Evolutionary conservation across 35 echinoderm and acorn worm species (phyloP), one percentile per base, ranked within the genome.

Genomic region (Anneissia japonica): DNA sequence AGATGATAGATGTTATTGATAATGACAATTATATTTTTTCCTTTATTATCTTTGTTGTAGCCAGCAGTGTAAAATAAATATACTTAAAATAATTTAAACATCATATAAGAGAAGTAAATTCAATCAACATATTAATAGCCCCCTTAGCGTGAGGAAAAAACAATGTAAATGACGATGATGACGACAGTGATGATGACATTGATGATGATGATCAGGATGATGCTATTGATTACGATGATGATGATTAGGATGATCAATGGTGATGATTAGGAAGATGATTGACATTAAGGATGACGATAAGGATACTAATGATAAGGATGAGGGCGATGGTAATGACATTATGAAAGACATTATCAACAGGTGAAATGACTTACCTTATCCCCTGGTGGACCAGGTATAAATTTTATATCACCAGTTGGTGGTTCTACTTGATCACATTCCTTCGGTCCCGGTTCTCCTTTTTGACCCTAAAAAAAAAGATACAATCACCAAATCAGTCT

Each of bases 191-290:
- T 36, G 79, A 36, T 81, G 79, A 2, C 38, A 34, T 0, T 81
- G 34, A 38, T 81, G 34, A 38, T 81, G 79, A 13, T 82, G 80
- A 31, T 83, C 31, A 51, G 0, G 37, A 51, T 83, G 81, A 46
- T 64, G 36, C 37, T 83, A 39, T 39, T 45, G 29, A 46, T 64
- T 32, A 26, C 45, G 80, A 46, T 83, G 29, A 46, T 83, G 81
- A 46, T 64, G 81, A 46, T 83, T n/a, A 3, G 30, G 38, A 51
- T 83, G 82, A 51, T 41, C 21, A 43, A 43, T 43, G 40, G 40
- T 43, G 40, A 43, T 43, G n/a, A n/a, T n/a, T n/a, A n/a, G n/a
- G n/a, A n/a, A n/a, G n/a, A n/a, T n/a, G n/a, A n/a, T n/a, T n/a
- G n/a, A n/a, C n/a, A n/a, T n/a, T n/a, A n/a, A n/a, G n/a, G n/a